phyloP scores from a whole-genome alignment of 2,888 invertebrate species.

The Bursaphelenchus okinawaensis region DNA sequence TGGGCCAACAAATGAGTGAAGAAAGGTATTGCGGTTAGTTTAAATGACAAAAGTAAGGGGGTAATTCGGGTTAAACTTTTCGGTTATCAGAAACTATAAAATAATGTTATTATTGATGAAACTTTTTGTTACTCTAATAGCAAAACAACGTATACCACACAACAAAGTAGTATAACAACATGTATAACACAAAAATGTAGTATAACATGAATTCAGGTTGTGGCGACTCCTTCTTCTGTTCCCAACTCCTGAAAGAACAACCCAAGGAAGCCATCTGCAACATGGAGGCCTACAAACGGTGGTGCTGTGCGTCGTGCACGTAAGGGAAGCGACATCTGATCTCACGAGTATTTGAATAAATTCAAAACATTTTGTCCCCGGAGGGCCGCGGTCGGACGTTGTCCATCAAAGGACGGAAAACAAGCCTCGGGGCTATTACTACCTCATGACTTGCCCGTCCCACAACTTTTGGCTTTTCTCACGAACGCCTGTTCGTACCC shows the following conservation, averaged over 20 bases:
- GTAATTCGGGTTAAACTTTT: no score
- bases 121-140: conserved; percentile 2
- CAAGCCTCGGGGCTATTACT: not conserved
- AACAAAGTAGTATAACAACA: not conserved
- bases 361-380: not conserved
- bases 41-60: no score
- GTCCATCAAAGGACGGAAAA: not conserved
- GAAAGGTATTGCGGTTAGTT: no score
- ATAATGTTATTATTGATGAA: not conserved
- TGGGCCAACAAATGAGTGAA: no score
- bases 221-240: conserved; percentile 20
- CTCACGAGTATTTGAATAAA: not conserved
- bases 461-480: not conserved
- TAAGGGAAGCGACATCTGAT: not conserved
- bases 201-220: conserved; percentile 12
- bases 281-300: conserved; percentile 10
- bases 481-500: not conserved
- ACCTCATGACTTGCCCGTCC: not conserved
- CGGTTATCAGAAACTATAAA: no score
- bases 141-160: not conserved
- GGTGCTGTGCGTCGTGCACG: conserved; percentile 19
- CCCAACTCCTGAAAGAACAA: conserved; percentile 14
- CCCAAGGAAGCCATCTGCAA: conserved; percentile 14
- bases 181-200: not conserved
- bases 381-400: not conserved